phyloP scores from a whole-genome alignment of 2,888 invertebrate species.

The Lathronympha strigana region DNA sequence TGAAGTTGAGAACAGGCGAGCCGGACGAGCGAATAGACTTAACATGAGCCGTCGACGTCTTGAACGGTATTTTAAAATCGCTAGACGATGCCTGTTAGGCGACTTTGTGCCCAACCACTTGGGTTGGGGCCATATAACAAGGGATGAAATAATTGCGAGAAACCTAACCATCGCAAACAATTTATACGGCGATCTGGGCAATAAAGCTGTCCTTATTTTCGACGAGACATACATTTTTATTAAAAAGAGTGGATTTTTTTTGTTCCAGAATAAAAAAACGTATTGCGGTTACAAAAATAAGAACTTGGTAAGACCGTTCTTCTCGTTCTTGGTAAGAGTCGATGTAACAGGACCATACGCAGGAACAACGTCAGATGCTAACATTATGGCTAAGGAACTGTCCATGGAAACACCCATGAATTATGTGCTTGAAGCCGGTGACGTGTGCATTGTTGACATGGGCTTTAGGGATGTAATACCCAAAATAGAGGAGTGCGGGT shows the following conservation, averaged over 20 bases:
- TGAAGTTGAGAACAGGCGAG: constrained; percentile 1
- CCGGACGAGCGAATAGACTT: background rate
- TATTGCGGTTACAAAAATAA: background rate
- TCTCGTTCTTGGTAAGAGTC: background rate
- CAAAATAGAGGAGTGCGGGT: background rate
- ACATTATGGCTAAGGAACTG: background rate
- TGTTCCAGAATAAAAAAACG: background rate
- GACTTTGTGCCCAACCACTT: background rate
- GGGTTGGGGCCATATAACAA: constrained; percentile 1
- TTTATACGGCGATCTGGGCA: background rate
- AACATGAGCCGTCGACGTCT: background rate
- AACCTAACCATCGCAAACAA: background rate
- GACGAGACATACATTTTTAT: background rate
- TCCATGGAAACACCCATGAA: background rate
- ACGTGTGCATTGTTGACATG: background rate
- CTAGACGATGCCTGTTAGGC: background rate
- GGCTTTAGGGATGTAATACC: background rate
- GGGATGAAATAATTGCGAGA: background rate
- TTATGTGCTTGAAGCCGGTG: background rate
- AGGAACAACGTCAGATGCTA: background rate
- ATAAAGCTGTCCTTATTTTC: background rate
- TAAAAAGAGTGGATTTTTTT: background rate
- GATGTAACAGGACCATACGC: background rate
- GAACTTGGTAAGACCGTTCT: background rate
- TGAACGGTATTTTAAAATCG: background rate